These are phyloP conservation scores for Mythimna lalbum DNA, from an alignment of 2,888 invertebrate genomes.

Conservation along the genomic window DNA sequence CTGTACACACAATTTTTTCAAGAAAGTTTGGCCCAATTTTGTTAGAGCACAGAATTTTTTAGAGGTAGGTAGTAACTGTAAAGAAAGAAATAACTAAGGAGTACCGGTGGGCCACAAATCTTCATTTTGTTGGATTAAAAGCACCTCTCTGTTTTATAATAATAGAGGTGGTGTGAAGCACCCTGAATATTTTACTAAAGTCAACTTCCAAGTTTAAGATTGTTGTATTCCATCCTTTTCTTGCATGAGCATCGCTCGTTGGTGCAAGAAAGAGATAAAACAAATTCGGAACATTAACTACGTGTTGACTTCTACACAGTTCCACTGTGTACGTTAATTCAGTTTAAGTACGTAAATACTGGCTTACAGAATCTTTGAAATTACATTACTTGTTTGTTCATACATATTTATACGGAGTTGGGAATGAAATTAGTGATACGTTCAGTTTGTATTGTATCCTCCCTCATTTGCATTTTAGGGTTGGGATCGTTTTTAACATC, in stretches of 20 bases:
- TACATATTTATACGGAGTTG: slow-evolving; percentile 56
- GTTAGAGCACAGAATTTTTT: slow-evolving; percentile 9
- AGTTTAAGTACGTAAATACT: slow-evolving; percentile 61
- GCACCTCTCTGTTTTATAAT: slow-evolving; percentile 79
- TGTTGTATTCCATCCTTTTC: slow-evolving; percentile 45
- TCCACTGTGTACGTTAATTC: slow-evolving; percentile 54
- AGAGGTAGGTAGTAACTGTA: slow-evolving; percentile 2
- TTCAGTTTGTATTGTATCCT: slow-evolving; percentile 45
- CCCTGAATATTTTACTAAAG: slow-evolving; percentile 73
- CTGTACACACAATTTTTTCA: slow-evolving; percentile 1
- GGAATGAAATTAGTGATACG: slow-evolving; percentile 55
- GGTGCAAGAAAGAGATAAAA: slow-evolving; percentile 43
- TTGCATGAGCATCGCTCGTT: slow-evolving; percentile 2
- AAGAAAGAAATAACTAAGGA: slow-evolving; percentile 25
- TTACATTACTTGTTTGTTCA: slow-evolving; percentile 61
- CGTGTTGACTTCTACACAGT: slow-evolving; percentile 60
- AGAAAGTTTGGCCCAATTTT: slow-evolving; percentile 6
- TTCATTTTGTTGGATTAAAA: slow-evolving; percentile 84
- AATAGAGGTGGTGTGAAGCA: slow-evolving; percentile 77
- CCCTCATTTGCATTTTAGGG: slow-evolving; percentile 52
- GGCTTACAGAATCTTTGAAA: slow-evolving; percentile 61
- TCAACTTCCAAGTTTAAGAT: slow-evolving; percentile 67
- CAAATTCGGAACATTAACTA: slow-evolving; percentile 46
- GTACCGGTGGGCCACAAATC: slow-evolving; percentile 78
- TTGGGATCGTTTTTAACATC: slow-evolving; percentile 30